phyloP scores from a whole-genome alignment of 2,113 vertebrate genomes.

The Microcebus murinus region DNA sequence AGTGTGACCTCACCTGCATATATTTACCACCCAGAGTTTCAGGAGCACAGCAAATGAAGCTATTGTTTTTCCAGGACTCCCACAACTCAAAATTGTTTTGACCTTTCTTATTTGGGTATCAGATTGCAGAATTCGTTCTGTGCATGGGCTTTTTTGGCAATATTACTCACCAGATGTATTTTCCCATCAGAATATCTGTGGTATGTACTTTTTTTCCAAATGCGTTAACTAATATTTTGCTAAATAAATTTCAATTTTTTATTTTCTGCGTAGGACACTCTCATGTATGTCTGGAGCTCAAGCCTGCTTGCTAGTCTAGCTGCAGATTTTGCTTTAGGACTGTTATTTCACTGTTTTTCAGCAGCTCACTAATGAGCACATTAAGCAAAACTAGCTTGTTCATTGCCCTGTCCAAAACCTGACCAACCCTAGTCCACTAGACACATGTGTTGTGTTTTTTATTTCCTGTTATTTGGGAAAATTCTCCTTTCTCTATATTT shows the following conservation, averaged over 20 bases:
- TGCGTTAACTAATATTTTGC: slow-evolving; percentile 48
- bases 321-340: not conserved
- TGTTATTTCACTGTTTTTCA: not conserved
- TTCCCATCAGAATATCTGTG: slow-evolving; percentile 16
- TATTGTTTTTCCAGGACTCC: slow-evolving; percentile 2
- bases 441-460: not conserved
- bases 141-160: not conserved
- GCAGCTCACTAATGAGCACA: not conserved
- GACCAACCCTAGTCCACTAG: not conserved
- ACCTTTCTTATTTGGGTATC: not conserved
- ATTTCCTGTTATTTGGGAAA: slow-evolving; percentile 1
- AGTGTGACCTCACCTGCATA: not conserved
- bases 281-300: not conserved
- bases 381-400: slow-evolving; percentile 1
- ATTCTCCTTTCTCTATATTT: slow-evolving; percentile 15
- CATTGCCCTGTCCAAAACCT: not conserved
- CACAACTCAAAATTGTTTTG: not conserved
- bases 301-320: not conserved
- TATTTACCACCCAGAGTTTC: not conserved
- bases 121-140: not conserved
- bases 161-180: slow-evolving; percentile 28
- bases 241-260: slow-evolving; percentile 1
- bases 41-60: not conserved
- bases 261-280: slow-evolving; percentile 25
- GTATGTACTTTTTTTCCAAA: not conserved